Percentiles rank a stretch among this genome's conserved stretches.
Conservation (phyloP, 2,113 vertebrate species). For the Echinops telfairi region DNA sequence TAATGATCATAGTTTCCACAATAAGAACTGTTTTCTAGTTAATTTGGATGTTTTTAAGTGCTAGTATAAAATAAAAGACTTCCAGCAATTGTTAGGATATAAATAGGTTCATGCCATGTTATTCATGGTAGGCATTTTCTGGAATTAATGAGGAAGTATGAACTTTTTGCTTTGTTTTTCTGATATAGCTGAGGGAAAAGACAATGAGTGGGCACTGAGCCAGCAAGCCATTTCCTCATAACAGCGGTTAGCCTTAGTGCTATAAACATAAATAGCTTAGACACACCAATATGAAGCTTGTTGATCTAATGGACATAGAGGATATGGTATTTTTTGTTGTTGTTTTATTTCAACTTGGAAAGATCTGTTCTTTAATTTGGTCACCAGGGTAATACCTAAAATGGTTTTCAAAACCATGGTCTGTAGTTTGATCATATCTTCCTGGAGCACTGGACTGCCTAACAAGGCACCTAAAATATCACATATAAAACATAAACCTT, state of each 20-base stretch:
- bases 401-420: slow-evolving; percentile 73
- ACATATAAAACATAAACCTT: slow-evolving; percentile 62
- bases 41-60: slow-evolving; percentile 61
- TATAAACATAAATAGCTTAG: slow-evolving; percentile 70
- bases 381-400: slow-evolving; percentile 63
- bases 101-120: slow-evolving; percentile 41
- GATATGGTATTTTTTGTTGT: slow-evolving; percentile 36
- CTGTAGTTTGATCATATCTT: slow-evolving; percentile 55
- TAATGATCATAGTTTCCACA: not conserved
- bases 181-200: slow-evolving; percentile 56
- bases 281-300: slow-evolving; percentile 33
- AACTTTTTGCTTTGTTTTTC: slow-evolving; percentile 34
- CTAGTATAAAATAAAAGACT: slow-evolving; percentile 65
- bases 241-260: slow-evolving; percentile 68
- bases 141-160: slow-evolving; percentile 71
- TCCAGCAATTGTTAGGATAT: slow-evolving; percentile 80
- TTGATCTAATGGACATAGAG: slow-evolving; percentile 78
- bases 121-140: slow-evolving; percentile 68
- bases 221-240: slow-evolving; percentile 71
- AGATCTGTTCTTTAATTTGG: slow-evolving; percentile 68
- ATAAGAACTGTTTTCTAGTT: slow-evolving; percentile 26
- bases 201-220: slow-evolving; percentile 63
- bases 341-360: slow-evolving; percentile 79
- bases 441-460: slow-evolving; percentile 45
- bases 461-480: slow-evolving; percentile 71